Evolutionary conservation across 2,888 invertebrate species (phyloP).

Genomic region (Helleia helle): DNA sequence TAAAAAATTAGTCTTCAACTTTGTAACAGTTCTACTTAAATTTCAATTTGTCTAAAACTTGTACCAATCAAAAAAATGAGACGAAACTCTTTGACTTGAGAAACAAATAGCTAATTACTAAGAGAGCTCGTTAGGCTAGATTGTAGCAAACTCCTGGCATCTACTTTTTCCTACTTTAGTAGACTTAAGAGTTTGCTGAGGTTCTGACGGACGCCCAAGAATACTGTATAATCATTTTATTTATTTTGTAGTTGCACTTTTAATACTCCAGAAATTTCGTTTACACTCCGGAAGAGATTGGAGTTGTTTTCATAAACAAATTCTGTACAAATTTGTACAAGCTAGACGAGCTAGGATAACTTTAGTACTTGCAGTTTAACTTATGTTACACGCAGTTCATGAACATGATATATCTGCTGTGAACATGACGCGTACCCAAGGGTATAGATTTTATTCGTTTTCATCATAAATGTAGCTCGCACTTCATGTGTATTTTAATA

Average conservation of each 20-base stretch:
- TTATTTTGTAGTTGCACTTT: constrained; percentile 11
- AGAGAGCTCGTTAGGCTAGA: constrained; percentile 62
- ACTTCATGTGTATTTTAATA: too few relatives aligned
- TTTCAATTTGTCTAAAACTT: constrained; percentile 11
- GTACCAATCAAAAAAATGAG: constrained; percentile 24
- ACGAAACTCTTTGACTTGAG: constrained; percentile 52
- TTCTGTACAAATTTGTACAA: not conserved
- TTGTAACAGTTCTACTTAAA: too few relatives aligned
- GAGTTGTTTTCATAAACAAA: constrained; percentile 3
- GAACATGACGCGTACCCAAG: too few relatives aligned
- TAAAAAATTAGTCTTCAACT: too few relatives aligned
- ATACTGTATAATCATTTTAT: constrained; percentile 14
- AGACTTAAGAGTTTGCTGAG: constrained; percentile 17
- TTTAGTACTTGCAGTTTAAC: too few relatives aligned
- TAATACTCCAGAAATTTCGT: constrained; percentile 3
- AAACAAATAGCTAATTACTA: constrained; percentile 68
- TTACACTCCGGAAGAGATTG: not conserved
- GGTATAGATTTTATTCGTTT: too few relatives aligned
- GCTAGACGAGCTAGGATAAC: not conserved
- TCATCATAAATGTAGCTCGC: too few relatives aligned
- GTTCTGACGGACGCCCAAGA: constrained; percentile 15
- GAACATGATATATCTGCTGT: too few relatives aligned
- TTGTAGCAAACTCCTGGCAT: constrained; percentile 33
- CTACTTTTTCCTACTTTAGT: constrained; percentile 17
- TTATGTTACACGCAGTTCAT: too few relatives aligned